These are phyloP conservation scores for Drosophila guanche DNA, from an alignment of 1,140 invertebrate species.

Conservation along the genomic window DNA sequence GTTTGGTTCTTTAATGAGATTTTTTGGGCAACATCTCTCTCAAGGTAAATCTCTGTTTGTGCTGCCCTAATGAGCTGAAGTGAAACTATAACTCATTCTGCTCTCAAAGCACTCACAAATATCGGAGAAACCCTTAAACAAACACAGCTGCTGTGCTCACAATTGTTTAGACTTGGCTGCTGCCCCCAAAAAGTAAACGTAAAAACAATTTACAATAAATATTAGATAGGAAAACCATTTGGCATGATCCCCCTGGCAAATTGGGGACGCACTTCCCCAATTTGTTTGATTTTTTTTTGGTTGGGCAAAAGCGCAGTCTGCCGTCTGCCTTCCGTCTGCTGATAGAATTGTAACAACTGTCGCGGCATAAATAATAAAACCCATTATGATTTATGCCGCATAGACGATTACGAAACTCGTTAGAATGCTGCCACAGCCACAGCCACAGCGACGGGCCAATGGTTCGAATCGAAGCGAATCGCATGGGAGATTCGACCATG, in stretches of 20 bases:
- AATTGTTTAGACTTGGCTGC: slow-evolving; percentile 57
- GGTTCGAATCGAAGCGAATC: slow-evolving; percentile 1
- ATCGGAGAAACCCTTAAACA: slow-evolving; percentile 26
- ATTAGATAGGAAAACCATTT: slow-evolving; percentile 49
- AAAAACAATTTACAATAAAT: slow-evolving; percentile 62
- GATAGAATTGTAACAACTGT: slow-evolving; percentile 82
- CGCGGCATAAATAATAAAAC: slow-evolving; percentile 73
- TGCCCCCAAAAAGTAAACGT: slow-evolving; percentile 21
- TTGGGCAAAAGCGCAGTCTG: slow-evolving; percentile 32
- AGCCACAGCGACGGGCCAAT: slow-evolving; percentile 11
- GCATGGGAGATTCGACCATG: slow-evolving; percentile 15
- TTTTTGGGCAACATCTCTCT: slow-evolving; percentile 51
- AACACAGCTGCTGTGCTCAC: slow-evolving; percentile 60
- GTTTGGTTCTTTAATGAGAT: slow-evolving; percentile 71
- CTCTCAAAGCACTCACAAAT: background rate
- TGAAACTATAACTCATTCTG: slow-evolving; percentile 34
- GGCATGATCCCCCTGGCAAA: slow-evolving; percentile 37
- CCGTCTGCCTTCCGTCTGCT: slow-evolving; percentile 10
- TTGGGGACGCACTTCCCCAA: slow-evolving; percentile 59
- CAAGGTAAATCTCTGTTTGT: slow-evolving; percentile 29
- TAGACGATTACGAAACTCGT: slow-evolving; percentile 68
- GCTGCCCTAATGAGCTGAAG: slow-evolving; percentile 27
- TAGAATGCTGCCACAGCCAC: slow-evolving; percentile 26
- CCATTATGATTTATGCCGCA: slow-evolving; percentile 75
- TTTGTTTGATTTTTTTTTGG: slow-evolving; percentile 67